Evolutionary conservation across 2,888 invertebrate genomes (phyloP).

Genomic region (Meloe dianella): DNA sequence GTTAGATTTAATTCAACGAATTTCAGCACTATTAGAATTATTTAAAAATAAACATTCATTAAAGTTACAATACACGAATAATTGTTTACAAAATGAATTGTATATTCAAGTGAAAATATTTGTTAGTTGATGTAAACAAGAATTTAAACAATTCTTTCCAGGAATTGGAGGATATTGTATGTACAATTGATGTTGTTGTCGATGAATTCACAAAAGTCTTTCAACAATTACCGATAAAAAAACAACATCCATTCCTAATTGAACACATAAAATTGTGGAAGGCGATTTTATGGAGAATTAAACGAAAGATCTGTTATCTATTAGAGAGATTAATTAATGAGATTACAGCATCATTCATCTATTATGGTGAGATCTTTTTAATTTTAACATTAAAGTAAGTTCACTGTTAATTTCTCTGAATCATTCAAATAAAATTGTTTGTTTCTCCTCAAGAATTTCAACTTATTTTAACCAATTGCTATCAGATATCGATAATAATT

Average conservation of each 20-base stretch:
- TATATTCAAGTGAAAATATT: conserved; percentile 30
- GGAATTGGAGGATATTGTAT: conserved; percentile 67
- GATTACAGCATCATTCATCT: conserved; percentile 64
- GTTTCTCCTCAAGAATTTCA: conserved; percentile 64
- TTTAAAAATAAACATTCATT: conserved; percentile 34
- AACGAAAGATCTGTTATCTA: conserved; percentile 65
- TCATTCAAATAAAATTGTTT: too few species aligned
- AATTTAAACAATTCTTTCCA: conserved; percentile 51
- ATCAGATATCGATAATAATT: conserved; percentile 63
- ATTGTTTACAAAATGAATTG: conserved; percentile 36
- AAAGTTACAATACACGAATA: conserved; percentile 35
- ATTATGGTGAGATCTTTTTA: conserved; percentile 66
- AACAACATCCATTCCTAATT: conserved; percentile 36
- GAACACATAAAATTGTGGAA: conserved; percentile 63
- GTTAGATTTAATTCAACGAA: conserved; percentile 49
- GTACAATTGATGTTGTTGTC: conserved; percentile 62
- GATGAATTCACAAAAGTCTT: conserved; percentile 62
- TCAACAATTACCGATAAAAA: conserved; percentile 60
- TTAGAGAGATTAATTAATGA: conserved; percentile 64
- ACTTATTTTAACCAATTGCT: conserved; percentile 68
- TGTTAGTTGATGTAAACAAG: conserved; percentile 3
- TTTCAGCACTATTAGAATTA: conserved; percentile 60
- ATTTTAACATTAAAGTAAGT: conserved; percentile 65
- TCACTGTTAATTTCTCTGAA: too few species aligned
- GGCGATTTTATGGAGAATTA: conserved; percentile 62